A percentile compares a stretch with the other conserved stretches of the same genome.
Evolutionary conservation across 2,113 vertebrate species (phyloP).

Genomic region (Ifrita kowaldi): DNA sequence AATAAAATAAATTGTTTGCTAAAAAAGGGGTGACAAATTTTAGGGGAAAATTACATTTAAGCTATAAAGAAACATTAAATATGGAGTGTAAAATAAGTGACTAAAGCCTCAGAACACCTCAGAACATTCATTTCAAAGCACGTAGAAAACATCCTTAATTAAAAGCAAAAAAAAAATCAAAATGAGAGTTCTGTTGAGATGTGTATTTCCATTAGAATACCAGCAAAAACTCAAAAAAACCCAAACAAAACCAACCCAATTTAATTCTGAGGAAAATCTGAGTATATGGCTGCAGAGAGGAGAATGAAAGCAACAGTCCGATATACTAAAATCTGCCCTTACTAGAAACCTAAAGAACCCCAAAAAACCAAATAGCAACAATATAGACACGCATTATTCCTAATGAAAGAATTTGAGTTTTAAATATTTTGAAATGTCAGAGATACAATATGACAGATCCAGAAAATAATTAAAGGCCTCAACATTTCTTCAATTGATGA

Average conservation of each 20-base stretch:
- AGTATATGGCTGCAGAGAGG: not conserved
- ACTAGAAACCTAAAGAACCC: not conserved
- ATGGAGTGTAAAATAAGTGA: not conserved
- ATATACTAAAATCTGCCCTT: not conserved
- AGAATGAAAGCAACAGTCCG: not conserved
- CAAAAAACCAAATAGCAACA: rapidly evolving
- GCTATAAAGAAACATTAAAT: not conserved
- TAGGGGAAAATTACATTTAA: not conserved
- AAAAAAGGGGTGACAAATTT: not conserved
- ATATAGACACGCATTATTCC: not conserved
- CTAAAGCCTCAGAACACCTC: not conserved
- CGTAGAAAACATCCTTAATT: not conserved
- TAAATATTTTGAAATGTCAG: not conserved
- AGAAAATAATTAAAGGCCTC: not conserved
- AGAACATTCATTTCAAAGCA: not conserved
- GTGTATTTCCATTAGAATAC: not conserved
- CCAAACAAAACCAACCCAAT: not conserved
- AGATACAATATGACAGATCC: not conserved
- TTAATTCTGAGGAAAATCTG: not conserved
- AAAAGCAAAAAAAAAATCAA: not conserved
- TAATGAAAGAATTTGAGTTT: not conserved
- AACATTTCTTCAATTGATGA: not conserved
- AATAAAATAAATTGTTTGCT: not conserved
- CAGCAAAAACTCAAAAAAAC: too few species aligned
- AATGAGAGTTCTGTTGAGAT: not conserved